phyloP scores from a whole-genome alignment of 2,797 vertebrate species.

The Botia almorhae region DNA sequence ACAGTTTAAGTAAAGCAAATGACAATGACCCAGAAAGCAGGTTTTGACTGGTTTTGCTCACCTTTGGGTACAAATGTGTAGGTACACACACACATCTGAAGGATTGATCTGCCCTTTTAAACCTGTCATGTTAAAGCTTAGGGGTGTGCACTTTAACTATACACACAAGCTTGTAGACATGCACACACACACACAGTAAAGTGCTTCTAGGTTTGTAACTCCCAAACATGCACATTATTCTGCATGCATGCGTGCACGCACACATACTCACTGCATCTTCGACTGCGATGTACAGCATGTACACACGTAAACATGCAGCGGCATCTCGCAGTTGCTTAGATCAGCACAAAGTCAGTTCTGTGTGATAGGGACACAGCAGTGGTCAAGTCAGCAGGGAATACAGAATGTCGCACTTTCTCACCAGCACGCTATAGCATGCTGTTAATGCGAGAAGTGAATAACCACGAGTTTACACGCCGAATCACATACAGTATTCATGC shows the following conservation, averaged over 20 bases:
- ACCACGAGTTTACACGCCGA: neutral
- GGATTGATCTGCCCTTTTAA: too few relatives aligned
- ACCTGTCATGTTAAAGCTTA: too few relatives aligned
- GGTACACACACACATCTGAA: conserved; percentile 3
- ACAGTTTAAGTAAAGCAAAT: too few relatives aligned
- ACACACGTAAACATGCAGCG: neutral
- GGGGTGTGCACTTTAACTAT: too few relatives aligned
- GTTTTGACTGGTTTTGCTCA: neutral
- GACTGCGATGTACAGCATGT: too few relatives aligned
- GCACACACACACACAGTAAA: too few relatives aligned
- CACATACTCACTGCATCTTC: too few relatives aligned
- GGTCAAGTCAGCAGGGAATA: conserved; percentile 28
- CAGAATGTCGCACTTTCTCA: neutral
- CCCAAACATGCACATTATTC: neutral
- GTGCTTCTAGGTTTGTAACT: neutral
- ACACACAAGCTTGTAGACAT: too few relatives aligned
- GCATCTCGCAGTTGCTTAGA: neutral
- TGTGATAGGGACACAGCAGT: conserved; percentile 21
- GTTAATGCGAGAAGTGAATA: neutral
- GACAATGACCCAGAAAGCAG: too few relatives aligned
- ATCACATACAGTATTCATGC: neutral
- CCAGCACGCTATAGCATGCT: neutral
- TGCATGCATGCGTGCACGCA: neutral
- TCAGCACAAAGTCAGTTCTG: conserved; percentile 41
- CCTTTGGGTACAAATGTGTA: neutral